phyloP scores from a whole-genome alignment of 1,140 invertebrate genomes.

The Chlorops oryzae region DNA sequence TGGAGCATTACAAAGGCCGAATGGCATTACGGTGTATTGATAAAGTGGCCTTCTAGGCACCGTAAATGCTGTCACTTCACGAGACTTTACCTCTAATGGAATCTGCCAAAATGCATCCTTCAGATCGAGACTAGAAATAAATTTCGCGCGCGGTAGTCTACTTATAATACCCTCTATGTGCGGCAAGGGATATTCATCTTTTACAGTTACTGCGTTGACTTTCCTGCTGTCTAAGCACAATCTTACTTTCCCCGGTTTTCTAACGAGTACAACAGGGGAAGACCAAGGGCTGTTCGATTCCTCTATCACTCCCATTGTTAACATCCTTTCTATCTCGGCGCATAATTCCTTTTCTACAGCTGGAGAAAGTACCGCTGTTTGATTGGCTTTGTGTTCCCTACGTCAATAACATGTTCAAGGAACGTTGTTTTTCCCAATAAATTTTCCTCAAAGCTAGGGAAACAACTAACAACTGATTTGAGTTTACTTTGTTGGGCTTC shows the following conservation, averaged over 20 bases:
- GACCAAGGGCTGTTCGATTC: no score
- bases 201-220: slow-evolving; percentile 40
- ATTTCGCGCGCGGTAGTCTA: slow-evolving; percentile 29
- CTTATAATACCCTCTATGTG: slow-evolving; percentile 37
- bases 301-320: no score
- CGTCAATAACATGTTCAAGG: no score
- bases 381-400: no score
- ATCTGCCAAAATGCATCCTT: slow-evolving; percentile 27
- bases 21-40: slow-evolving; percentile 27
- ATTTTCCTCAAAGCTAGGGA: no score
- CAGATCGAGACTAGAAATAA: slow-evolving; percentile 12
- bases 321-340: no score
- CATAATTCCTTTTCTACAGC: no score
- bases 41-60: slow-evolving; percentile 26
- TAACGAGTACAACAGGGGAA: slow-evolving; percentile 6
- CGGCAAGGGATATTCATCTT: slow-evolving; percentile 29
- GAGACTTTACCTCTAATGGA: slow-evolving; percentile 10
- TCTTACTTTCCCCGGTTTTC: slow-evolving; percentile 17
- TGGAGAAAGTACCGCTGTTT: no score
- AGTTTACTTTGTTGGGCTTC: no score
- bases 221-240: slow-evolving; percentile 44
- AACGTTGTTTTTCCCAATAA: no score
- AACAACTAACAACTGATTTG: no score
- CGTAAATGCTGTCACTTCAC: slow-evolving; percentile 43
- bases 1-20: slow-evolving; percentile 10